Evolutionary conservation across 2,888 invertebrate genomes (phyloP), one percentile per base, ranked within the genome.

Genomic region (Tholera decimalis): DNA sequence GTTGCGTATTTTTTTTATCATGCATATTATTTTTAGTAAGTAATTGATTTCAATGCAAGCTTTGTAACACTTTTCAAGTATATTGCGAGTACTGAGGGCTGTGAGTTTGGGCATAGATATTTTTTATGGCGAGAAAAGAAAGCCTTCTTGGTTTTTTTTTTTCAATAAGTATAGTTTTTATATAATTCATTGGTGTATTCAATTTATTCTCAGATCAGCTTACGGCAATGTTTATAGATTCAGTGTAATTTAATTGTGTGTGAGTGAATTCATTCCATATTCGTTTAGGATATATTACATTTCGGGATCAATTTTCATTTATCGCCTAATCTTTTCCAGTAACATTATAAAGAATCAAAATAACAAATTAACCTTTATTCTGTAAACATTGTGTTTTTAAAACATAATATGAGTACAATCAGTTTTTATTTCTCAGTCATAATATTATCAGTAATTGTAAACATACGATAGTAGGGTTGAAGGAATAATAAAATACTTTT

Each of bases 401-500:
- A 39, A 66, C 33, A 58, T 15, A 18, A n/a, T 4, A 6, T 55
- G n/a, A n/a, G n/a, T n/a, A n/a, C 28, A 44, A 44, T 64, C 20
- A 8, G n/a, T 46, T 37, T 20, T 30, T 9, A 15, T n/a, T 30
- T 46, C 11, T 24, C 26, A 33, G 20, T 26, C 18, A 28, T 47
- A 18, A 30, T 66, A 64, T 44, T 66, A 64, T 44, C 67, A 37
- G 35, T 1, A 6, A 55, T 20, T 28, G 56, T 67, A 67, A 44
- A 64, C 28, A 64, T 18, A 28, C 0, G 64, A 64, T 56, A 56
- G 18, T 3, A 5, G 6, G 7, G 3, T 6, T 43, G 26, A 54
- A 64, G 43, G 33, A 33, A 67, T 15, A 43, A 47, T 41, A 62
- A 35, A 51, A 24, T 24, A 11, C n/a, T 11, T n/a, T 18, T 33